Evolutionary conservation across 2,113 vertebrate species (phyloP), one percentile per base, ranked within the genome.

Genomic region (Odontophorus gujanensis): DNA sequence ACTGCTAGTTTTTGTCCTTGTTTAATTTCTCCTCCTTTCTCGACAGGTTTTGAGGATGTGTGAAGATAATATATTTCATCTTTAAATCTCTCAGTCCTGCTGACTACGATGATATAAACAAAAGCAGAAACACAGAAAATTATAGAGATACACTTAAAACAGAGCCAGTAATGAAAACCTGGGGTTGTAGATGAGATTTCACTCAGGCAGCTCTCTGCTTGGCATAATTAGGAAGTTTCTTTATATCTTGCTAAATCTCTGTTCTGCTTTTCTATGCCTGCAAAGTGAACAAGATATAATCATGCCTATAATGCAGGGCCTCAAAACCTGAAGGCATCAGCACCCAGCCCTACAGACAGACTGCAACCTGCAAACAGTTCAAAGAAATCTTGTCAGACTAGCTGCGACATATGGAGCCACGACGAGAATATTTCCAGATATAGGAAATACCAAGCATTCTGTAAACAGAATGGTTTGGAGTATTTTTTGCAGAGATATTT

Each of bases 391-490:
- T 90, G 96, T 94, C 94, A 96, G 95, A 97, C 95, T 96, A 32
- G 85, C 85, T 95, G 94, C 40, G 40, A 87, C 94, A 95, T 95
- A 96, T 97, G 95, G 94, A 96, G 95, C 93, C 85, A 59, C 91
- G 32, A 88, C 38, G 30, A 93, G 94, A 95, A 84, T 74, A 87
- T 92, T 96, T 90, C 94, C 96, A 96, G 96, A 83, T 90, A 91
- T 93, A 95, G 96, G 94, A 95, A 97, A 96, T 94, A 95, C 95
- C 94, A 95, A 91, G 93, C 93, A 90, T 95, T 96, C 91, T 95
- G 96, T 96, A 96, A 97, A 97, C 91, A 96, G 87, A 95, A 76
- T 80, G 55, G 3, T 93, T 61, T 74, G 65, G 91, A 87, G 93
- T 45, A 89, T 85, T 93, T 95, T 95, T 87, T 91, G 45, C 85